Percentiles rank a stretch among this genome's conserved stretches.
phyloP scores from a whole-genome alignment of 2,113 vertebrate species.

The Zosterops pallidus region DNA sequence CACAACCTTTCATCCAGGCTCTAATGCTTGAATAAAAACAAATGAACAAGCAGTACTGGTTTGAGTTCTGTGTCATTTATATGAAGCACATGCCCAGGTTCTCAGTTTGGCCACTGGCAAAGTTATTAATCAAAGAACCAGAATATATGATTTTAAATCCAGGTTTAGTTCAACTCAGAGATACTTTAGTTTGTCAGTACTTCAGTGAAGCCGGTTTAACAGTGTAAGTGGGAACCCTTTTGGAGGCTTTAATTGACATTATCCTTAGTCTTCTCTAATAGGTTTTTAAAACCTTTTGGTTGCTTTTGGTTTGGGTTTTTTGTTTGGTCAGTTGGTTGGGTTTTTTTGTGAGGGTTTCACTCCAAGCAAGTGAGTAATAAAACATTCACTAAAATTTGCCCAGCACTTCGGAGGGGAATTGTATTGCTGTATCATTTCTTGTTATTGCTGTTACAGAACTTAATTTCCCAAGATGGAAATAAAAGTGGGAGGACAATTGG shows the following conservation, averaged over 20 bases:
- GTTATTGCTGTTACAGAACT: neutral
- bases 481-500: neutral
- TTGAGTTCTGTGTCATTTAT: neutral
- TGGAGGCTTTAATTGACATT: neutral
- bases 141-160: neutral
- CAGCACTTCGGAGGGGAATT: neutral
- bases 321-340: neutral
- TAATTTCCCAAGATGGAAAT: neutral
- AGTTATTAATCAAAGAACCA: neutral
- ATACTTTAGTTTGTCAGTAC: neutral
- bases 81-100: neutral
- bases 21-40: neutral
- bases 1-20: neutral
- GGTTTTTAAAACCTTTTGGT: neutral
- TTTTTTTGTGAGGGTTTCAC: neutral
- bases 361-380: neutral
- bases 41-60: neutral
- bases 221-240: neutral
- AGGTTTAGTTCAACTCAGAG: neutral
- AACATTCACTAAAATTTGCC: neutral
- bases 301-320: neutral
- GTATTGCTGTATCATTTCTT: neutral
- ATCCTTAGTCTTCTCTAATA: neutral
- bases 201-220: neutral
- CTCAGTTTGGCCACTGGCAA: neutral